Evolutionary conservation across 2,113 vertebrate genomes (phyloP).

Genomic region (Piliocolobus tephrosceles): DNA sequence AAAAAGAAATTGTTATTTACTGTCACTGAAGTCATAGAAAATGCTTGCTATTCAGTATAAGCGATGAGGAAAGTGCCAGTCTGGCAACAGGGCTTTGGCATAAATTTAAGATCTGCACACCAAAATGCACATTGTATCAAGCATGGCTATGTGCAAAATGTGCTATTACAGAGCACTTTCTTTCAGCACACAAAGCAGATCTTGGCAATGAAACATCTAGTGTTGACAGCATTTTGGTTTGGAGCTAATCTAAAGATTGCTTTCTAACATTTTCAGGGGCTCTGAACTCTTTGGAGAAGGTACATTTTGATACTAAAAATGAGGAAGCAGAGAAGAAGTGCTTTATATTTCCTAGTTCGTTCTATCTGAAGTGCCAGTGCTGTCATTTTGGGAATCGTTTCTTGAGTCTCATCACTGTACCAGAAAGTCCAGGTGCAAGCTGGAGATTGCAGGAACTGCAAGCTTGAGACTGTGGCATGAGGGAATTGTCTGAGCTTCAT

Average conservation of each 20-base stretch:
- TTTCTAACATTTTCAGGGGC: not conserved
- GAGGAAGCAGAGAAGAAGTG: not conserved
- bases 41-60: not conserved
- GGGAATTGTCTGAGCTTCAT: not conserved
- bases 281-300: not conserved
- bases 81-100: not conserved
- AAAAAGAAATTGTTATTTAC: slow-evolving; percentile 52
- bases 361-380: not conserved
- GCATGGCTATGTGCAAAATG: not conserved
- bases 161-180: not conserved
- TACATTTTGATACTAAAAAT: not conserved
- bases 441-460: not conserved
- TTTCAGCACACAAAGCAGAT: not conserved
- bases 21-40: slow-evolving; percentile 21
- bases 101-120: not conserved
- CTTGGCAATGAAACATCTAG: not conserved
- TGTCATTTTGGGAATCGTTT: not conserved
- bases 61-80: not conserved
- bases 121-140: not conserved
- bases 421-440: not conserved
- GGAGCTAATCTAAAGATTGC: not conserved
- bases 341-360: not conserved
- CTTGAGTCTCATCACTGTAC: not conserved
- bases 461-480: not conserved
- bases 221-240: not conserved